phyloP scores from a whole-genome alignment of 2,888 invertebrate species.

The Ophion costatus region DNA sequence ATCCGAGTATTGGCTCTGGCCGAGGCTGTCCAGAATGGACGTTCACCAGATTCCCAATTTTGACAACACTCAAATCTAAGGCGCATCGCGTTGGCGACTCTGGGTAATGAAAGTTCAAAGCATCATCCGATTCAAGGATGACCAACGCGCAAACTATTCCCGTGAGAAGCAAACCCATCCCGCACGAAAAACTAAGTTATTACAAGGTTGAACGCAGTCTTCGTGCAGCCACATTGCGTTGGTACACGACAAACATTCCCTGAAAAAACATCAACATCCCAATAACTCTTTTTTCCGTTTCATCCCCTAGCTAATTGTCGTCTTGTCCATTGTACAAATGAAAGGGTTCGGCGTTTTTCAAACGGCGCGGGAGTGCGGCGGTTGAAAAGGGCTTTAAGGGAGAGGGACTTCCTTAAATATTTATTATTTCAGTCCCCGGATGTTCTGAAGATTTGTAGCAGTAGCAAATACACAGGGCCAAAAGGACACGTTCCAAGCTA shows the following conservation, averaged over 20 bases:
- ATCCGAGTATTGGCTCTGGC: no score
- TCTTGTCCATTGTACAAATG: constrained; percentile 80
- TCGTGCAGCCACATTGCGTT: constrained; percentile 57
- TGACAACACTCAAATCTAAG: no score
- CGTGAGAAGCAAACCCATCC: not conserved
- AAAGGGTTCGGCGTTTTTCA: constrained; percentile 76
- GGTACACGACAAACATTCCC: constrained; percentile 66
- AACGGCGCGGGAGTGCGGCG: not conserved
- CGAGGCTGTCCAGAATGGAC: no score
- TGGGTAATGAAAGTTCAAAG: not conserved
- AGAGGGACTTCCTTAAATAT: constrained; percentile 78
- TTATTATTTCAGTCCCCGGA: constrained; percentile 79
- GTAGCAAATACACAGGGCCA: constrained; percentile 38
- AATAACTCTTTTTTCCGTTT: constrained; percentile 68
- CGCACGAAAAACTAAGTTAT: constrained; percentile 58
- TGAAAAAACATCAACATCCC: constrained; percentile 74
- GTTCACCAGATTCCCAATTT: no score
- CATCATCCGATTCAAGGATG: not conserved
- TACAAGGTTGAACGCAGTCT: constrained; percentile 67
- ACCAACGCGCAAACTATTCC: not conserved
- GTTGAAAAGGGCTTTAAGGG: not conserved
- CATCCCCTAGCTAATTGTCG: constrained; percentile 78
- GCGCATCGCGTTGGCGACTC: no score
- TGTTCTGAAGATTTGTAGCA: constrained; percentile 61
- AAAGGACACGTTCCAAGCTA: constrained; percentile 55